These are phyloP conservation scores for Pherbina coryleti DNA, from an alignment of 2,888 invertebrate genomes.

Conservation along the genomic window DNA sequence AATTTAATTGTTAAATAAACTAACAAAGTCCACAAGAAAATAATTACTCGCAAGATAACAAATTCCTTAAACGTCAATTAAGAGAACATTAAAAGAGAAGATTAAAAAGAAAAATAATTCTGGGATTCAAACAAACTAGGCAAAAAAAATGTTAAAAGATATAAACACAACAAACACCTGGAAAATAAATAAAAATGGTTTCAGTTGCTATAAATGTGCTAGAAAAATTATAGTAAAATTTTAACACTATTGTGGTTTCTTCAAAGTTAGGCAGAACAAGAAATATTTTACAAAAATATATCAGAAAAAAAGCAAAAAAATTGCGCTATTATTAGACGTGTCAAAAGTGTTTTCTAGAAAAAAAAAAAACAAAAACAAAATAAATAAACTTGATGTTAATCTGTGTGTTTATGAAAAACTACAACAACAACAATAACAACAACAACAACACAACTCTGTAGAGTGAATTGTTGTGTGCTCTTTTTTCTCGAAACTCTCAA, in stretches of 20 bases:
- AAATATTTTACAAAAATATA: neutral
- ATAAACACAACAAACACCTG: neutral
- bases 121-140: neutral
- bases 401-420: too few relatives aligned
- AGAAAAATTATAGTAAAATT: slow-evolving; percentile 38
- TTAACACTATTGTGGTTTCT: slow-evolving; percentile 2
- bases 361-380: neutral
- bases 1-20: neutral
- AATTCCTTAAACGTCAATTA: slow-evolving; percentile 14
- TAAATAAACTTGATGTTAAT: neutral
- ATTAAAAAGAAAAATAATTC: neutral
- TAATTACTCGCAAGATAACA: neutral
- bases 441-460: too few relatives aligned
- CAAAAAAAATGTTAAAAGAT: neutral
- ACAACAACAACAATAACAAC: too few relatives aligned
- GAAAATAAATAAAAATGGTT: slow-evolving; percentile 16
- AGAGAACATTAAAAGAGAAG: neutral
- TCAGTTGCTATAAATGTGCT: slow-evolving; percentile 35
- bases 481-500: too few relatives aligned
- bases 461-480: too few relatives aligned
- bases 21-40: neutral
- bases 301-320: neutral
- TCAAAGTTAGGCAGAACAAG: neutral
- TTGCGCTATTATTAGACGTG: too few relatives aligned
- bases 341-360: neutral